Evolutionary conservation across 2,797 vertebrate genomes (phyloP).

Genomic region (Catamblyrhynchus diadema): DNA sequence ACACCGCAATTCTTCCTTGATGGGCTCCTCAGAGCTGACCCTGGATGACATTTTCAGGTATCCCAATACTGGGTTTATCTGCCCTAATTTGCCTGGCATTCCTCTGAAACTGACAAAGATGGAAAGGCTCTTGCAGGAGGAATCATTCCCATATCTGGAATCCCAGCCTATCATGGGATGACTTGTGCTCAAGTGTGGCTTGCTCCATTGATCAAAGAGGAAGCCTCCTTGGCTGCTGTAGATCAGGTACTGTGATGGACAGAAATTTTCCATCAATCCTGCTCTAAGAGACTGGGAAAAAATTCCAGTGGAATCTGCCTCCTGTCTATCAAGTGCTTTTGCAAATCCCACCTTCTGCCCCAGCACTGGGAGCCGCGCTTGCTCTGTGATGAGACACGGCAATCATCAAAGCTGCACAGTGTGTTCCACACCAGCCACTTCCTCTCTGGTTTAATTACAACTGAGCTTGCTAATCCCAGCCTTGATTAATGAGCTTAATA

Average conservation of each 20-base stretch:
- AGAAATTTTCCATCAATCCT: neutral
- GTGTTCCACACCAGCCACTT: neutral
- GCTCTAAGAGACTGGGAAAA: neutral
- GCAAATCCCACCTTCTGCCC: neutral
- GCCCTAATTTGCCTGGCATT: neutral
- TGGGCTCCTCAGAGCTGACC: neutral
- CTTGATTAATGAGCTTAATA: slow-evolving; percentile 57
- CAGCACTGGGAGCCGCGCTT: neutral
- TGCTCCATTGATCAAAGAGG: neutral
- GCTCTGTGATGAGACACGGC: neutral
- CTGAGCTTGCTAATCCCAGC: slow-evolving; percentile 18
- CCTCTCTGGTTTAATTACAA: slow-evolving; percentile 51
- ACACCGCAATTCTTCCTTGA: neutral
- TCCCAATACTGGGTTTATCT: neutral
- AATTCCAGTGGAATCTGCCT: neutral
- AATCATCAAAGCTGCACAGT: slow-evolving; percentile 20
- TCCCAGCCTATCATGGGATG: neutral
- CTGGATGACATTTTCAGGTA: neutral
- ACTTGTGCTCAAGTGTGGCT: neutral
- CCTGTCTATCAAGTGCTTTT: neutral
- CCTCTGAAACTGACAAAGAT: neutral
- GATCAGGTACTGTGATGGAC: neutral
- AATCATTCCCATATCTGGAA: neutral
- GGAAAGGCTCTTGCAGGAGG: neutral
- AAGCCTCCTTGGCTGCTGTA: neutral